Evolutionary conservation across 2,797 vertebrate species (phyloP).

Genomic region (Manis crassicaudata): DNA sequence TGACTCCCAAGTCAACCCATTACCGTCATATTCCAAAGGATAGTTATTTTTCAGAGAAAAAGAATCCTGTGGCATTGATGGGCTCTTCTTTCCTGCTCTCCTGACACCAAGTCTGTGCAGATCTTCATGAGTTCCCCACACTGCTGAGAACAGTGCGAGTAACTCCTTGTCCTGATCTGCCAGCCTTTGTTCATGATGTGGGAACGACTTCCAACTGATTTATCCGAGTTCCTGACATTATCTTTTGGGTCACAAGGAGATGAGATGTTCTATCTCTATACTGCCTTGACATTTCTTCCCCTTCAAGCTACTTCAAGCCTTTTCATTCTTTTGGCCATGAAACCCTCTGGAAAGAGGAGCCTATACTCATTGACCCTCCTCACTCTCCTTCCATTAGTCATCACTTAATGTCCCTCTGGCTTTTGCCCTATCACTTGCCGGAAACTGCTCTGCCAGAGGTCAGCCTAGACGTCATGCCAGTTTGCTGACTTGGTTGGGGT

Average conservation of each 20-base stretch:
- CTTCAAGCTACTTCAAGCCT: background rate
- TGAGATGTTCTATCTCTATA: background rate
- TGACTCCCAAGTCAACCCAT: background rate
- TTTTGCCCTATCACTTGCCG: background rate
- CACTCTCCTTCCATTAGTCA: background rate
- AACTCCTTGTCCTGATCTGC: background rate
- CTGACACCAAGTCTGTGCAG: background rate
- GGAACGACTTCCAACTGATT: background rate
- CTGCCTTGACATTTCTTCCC: background rate
- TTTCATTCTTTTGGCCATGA: slow-evolving; percentile 46
- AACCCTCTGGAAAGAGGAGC: background rate
- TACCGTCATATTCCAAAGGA: background rate
- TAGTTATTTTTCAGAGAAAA: slow-evolving; percentile 30
- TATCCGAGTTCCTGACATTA: background rate
- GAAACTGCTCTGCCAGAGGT: background rate
- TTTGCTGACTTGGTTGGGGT: background rate
- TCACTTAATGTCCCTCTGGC: background rate
- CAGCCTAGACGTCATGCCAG: background rate
- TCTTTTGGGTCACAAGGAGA: slow-evolving; percentile 48
- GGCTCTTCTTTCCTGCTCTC: background rate
- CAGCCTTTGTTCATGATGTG: background rate
- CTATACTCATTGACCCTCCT: background rate
- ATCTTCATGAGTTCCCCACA: background rate
- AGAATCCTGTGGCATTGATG: background rate
- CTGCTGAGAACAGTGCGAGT: background rate